Base-by-base conservation (phyloP, 2,888 invertebrate species). In the Noctua fimbriata region DNA sequence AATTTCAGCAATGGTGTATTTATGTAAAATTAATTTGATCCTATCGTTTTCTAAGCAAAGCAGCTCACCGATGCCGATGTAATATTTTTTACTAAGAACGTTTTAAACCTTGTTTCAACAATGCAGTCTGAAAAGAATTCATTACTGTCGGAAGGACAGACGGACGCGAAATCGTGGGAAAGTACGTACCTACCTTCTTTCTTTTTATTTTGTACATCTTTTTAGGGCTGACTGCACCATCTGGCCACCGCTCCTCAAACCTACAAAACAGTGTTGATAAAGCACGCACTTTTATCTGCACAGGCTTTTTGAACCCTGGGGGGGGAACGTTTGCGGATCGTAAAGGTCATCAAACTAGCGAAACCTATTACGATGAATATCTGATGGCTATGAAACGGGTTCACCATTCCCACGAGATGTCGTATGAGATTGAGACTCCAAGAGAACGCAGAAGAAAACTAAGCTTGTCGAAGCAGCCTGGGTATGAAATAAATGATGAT, bases 301-400 rank as follows among this genome's bases (percentile, higher is more conserved):
- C 44, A 44, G 67, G 16, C 1, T 9, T 67, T 67, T 6, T 44
- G 9, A 47, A 41, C 9, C 10, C 65, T 24, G 41, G 5, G 14
- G 73, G 66, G 14, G 49, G 41, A 4, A 66, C 69, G 21, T 36
- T 72, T 5, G 71, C 28, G 41, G 66, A 44, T 21, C 78, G n/a
- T 65, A 72, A 72, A 52, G 41, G 12, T 41, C 41, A 78, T 69
- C 76, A 67, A 24, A 67, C 75, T 10, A 78, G 69, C n/a, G 85
- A 83, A 16, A 89, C 89, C 0, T 91, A 90, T 81, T 93, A 93
- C 67, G 93, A 94, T 58, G 93, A 94, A 47, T 95, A 93, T 81
- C 82, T 95, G 74, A 88, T 90, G 86, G 94, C 94, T 0, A 93
- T 95, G 93, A 94, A 94, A 86, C 84, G 92, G 36, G 90, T 92